Evolutionary conservation across 2,113 vertebrate species (phyloP).

Genomic region (Nycticryphes semicollaris): DNA sequence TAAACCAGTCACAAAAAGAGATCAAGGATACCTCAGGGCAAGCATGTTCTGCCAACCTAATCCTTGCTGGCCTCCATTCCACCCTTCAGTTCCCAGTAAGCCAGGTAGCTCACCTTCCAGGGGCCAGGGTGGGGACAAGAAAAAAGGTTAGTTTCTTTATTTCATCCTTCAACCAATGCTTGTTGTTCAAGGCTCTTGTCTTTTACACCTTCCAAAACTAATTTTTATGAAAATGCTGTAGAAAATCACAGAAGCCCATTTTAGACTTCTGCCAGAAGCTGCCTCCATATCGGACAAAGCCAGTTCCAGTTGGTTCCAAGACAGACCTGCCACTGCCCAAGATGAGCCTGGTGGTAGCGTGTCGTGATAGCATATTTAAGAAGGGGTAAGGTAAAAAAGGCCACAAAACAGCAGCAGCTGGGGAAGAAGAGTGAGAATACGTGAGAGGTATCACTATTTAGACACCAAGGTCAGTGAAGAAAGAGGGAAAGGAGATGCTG

Average conservation of each 20-base stretch:
- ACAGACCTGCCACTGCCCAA: accelerated
- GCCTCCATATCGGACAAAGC: neutral
- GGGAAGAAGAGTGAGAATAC: neutral
- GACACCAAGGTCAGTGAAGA: neutral
- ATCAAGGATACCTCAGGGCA: neutral
- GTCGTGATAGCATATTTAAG: neutral
- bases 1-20: neutral
- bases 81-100: neutral
- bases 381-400: accelerated
- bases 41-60: neutral
- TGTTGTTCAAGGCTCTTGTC: neutral
- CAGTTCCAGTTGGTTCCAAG: neutral
- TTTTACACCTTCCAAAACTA: neutral
- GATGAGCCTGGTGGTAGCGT: neutral
- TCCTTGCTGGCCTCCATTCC: neutral
- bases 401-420: neutral
- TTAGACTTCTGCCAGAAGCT: neutral
- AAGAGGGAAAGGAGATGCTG: neutral
- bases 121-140: neutral
- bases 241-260: neutral
- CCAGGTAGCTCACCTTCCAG: neutral
- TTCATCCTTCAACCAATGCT: neutral
- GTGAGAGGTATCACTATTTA: neutral
- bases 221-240: neutral
- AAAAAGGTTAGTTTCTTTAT: neutral